Evolutionary conservation across 2,888 invertebrate genomes (phyloP).

Genomic region (Amphipyra tragopoginis): DNA sequence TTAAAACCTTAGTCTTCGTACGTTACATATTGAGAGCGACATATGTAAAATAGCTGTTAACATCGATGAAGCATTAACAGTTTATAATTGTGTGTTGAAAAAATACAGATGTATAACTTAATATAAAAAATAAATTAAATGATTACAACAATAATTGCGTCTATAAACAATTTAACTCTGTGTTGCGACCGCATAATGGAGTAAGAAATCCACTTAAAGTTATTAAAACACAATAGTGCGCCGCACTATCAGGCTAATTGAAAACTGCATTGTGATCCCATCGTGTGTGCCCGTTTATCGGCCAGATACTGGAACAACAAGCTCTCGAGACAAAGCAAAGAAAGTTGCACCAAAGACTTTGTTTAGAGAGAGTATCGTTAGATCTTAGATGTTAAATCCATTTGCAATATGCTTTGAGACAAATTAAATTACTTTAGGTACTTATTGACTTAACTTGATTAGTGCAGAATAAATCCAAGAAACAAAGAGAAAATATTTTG

Average conservation of each 20-base stretch:
- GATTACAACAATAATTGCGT: slow-evolving; percentile 1
- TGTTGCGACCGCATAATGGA: slow-evolving; percentile 60
- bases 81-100: too few relatives aligned
- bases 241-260: slow-evolving; percentile 80
- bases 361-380: slow-evolving; percentile 16
- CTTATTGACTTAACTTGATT: slow-evolving; percentile 25
- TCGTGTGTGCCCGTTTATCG: slow-evolving; percentile 55
- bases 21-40: too few relatives aligned
- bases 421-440: slow-evolving; percentile 24
- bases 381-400: slow-evolving; percentile 11
- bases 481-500: neutral
- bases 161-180: slow-evolving; percentile 9
- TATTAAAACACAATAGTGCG: slow-evolving; percentile 83
- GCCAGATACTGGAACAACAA: slow-evolving; percentile 39
- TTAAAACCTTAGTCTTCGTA: too few relatives aligned
- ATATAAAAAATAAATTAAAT: too few relatives aligned
- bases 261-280: slow-evolving; percentile 76
- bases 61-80: too few relatives aligned
- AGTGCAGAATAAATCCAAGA: slow-evolving; percentile 8
- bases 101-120: neutral
- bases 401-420: slow-evolving; percentile 32
- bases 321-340: slow-evolving; percentile 45
- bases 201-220: slow-evolving; percentile 81
- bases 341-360: slow-evolving; percentile 41
- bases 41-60: too few relatives aligned